These are phyloP conservation scores for Porites evermanni DNA, from an alignment of 92 coral and sea anemone species.

Conservation along the genomic window DNA sequence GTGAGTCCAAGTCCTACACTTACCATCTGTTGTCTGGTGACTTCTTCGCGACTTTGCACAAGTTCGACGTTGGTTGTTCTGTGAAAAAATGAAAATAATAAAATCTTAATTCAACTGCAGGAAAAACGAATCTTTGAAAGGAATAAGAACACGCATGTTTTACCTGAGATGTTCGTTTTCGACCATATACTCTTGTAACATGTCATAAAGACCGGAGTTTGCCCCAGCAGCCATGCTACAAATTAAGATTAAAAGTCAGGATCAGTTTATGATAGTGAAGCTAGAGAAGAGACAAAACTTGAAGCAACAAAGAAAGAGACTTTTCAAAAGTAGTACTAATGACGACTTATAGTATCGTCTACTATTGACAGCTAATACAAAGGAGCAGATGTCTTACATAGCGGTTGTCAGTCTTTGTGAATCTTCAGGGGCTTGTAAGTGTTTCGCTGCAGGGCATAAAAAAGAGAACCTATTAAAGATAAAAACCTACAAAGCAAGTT, in stretches of 20 bases:
- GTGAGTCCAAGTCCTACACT: not conserved
- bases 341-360: not conserved
- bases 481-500: not conserved
- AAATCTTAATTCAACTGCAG: not conserved
- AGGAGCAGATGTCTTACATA: constrained; percentile 26
- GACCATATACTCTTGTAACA: constrained; percentile 98
- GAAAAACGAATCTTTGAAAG: not conserved
- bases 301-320: not conserved
- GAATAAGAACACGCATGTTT: not conserved
- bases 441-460: constrained; percentile 10
- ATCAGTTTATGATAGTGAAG: too few species aligned
- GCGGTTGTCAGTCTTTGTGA: constrained; percentile 73
- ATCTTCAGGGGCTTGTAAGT: constrained; percentile 17
- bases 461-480: not conserved
- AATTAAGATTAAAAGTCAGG: constrained; percentile 3
- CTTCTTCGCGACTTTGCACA: constrained; percentile 87
- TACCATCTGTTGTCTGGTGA: constrained; percentile 92
- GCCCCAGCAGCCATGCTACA: constrained; percentile 78
- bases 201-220: constrained; percentile 94
- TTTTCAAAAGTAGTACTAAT: too few species aligned
- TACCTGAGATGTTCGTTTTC: constrained; percentile 96
- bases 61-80: constrained; percentile 95
- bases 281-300: not conserved
- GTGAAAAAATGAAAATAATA: not conserved
- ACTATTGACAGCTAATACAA: too few species aligned